A percentile compares a stretch with the other conserved stretches of the same genome.
phyloP scores from a whole-genome alignment of 2,797 vertebrate genomes.

The Acomys russatus region DNA sequence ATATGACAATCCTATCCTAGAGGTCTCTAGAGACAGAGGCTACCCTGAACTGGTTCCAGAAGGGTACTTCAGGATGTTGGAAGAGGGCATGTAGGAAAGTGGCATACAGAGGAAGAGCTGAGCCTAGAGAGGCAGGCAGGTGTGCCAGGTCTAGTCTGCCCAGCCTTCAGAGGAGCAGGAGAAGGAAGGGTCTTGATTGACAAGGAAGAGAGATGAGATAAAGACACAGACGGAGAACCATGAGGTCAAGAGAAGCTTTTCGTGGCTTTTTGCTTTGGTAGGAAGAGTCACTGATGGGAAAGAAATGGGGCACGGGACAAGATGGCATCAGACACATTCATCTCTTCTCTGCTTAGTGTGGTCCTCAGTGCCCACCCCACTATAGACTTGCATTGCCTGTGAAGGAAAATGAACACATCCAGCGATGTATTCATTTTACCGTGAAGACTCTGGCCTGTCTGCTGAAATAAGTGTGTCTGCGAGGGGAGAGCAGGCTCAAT shows the following conservation, averaged over 20 bases:
- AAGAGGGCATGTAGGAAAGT: no score
- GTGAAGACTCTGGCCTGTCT: background rate
- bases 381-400: background rate
- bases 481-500: background rate
- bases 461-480: background rate
- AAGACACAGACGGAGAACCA: background rate
- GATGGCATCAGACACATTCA: background rate
- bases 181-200: background rate
- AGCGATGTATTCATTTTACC: background rate
- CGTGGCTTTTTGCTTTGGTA: background rate
- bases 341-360: background rate
- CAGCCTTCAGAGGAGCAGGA: background rate
- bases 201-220: background rate
- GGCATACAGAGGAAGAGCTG: background rate
- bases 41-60: background rate
- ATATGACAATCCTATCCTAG: background rate
- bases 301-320: background rate
- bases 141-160: background rate
- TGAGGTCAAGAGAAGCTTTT: background rate
- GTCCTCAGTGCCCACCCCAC: background rate
- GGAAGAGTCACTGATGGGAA: background rate
- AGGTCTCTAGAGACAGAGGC: background rate
- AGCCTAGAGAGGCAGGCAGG: background rate
- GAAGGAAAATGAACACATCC: background rate
- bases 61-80: background rate